Evolutionary conservation across 2,888 invertebrate species (phyloP).

Genomic region (Cephus pygmeus): DNA sequence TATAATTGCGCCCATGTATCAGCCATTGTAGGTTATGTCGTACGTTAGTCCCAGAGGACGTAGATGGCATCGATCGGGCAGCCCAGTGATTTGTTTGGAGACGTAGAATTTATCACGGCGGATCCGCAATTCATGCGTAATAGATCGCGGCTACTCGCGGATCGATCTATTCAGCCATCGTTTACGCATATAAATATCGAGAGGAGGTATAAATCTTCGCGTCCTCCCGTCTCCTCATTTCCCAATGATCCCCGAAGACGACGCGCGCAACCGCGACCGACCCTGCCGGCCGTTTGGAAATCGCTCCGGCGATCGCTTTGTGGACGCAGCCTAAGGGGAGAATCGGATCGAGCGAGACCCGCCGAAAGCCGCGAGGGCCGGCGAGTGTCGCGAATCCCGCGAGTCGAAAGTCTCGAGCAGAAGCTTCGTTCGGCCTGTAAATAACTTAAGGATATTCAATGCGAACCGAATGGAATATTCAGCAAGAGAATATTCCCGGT

Average conservation of each 20-base stretch:
- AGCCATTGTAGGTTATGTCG: constrained; percentile 41
- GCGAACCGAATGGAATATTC: constrained; percentile 29
- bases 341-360: too few species aligned
- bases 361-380: too few species aligned
- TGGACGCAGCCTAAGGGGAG: too few species aligned
- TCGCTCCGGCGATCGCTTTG: too few species aligned
- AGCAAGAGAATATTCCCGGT: too few species aligned
- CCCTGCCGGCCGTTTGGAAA: too few species aligned
- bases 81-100: constrained; percentile 46
- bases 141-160: constrained; percentile 37
- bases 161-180: constrained; percentile 17
- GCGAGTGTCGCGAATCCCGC: too few species aligned
- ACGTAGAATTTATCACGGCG: constrained; percentile 21
- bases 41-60: constrained; percentile 17
- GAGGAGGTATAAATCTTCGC: constrained; percentile 24
- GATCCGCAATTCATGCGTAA: constrained; percentile 36
- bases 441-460: constrained; percentile 61
- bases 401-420: too few species aligned
- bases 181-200: constrained; percentile 54
- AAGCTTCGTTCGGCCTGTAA: constrained; percentile 24
- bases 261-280: background rate
- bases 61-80: constrained; percentile 42
- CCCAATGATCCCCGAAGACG: constrained; percentile 1
- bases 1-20: constrained; percentile 43
- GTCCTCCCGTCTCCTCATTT: background rate